Base-by-base conservation (phyloP, 2,888 invertebrate genomes). In the Mesopsocus fuscifrons region DNA sequence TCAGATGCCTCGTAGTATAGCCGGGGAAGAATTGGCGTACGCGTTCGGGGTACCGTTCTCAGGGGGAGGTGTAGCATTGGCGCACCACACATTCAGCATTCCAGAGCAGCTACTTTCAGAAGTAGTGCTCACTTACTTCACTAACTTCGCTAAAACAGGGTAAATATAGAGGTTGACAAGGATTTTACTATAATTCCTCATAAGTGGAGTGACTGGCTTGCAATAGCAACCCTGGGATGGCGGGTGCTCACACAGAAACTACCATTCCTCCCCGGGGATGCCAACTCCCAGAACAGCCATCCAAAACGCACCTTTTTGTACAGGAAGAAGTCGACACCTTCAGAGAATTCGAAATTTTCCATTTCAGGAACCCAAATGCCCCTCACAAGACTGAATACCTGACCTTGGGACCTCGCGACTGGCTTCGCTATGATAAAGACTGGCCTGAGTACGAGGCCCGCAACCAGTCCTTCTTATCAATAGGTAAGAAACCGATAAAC, bases 81-180 rank as follows among this genome's bases (percentile, higher is more conserved):
- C 77, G 52, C 72, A 71, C 47, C 68, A 70, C 41, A 74, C 76
- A 53, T 89, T 81, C 61, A 81, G 77, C 31, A 69, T 70, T 46
- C 71, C 74, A 45, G 91, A 91, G 61, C 73, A 71, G 54, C 66
- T 81, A 40, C 71, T 91, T 46, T 82, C 88, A 41, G 85, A 88
- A 64, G 76, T 77, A 22, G 71, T 88, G 52, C 89, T 91, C 82
- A 73, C 78, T 49, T 74, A 82, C 60, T 88, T 87, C 81, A 77
- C 81, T 46, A 89, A 89, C 63, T 91, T 91, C 55, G 87, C 84
- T 2, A 80, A 82, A 61, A 77, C 79, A 44, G 89, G 89, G 89
- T 88, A 64, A 70, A 72, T 61, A 21, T n/a, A n/a, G n/a, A n/a
- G n/a, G n/a, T n/a, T n/a, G n/a, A n/a, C n/a, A n/a, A n/a, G n/a